A percentile compares a stretch with the other conserved stretches of the same genome.
phyloP scores from a whole-genome alignment of 2,888 invertebrate species.

The Luperina testacea region DNA sequence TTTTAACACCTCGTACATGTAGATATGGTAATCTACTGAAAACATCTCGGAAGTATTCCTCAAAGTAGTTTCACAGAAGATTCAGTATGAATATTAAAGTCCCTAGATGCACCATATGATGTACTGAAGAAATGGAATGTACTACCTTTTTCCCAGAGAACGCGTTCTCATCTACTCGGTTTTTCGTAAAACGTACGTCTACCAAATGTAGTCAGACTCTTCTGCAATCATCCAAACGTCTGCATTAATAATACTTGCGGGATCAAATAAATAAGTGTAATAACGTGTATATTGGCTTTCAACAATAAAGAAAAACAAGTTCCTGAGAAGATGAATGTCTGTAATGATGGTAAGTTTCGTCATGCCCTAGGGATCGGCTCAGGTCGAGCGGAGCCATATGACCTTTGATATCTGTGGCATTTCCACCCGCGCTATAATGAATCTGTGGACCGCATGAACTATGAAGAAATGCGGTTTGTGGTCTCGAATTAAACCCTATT shows the following conservation, averaged over 20 bases:
- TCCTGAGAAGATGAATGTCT: slow-evolving; percentile 54
- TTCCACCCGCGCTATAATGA: slow-evolving; percentile 71
- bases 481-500: slow-evolving; percentile 69
- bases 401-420: slow-evolving; percentile 72
- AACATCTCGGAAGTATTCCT: slow-evolving; percentile 52
- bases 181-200: slow-evolving; percentile 21
- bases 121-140: slow-evolving; percentile 38
- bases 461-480: slow-evolving; percentile 73
- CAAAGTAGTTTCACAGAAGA: slow-evolving; percentile 58
- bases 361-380: slow-evolving; percentile 66
- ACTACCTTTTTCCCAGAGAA: slow-evolving; percentile 2
- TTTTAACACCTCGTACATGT: slow-evolving; percentile 21
- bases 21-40: slow-evolving; percentile 51
- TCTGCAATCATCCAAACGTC: slow-evolving; percentile 10
- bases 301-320: slow-evolving; percentile 58
- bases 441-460: slow-evolving; percentile 71
- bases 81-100: slow-evolving; percentile 63
- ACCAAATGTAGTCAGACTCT: slow-evolving; percentile 9
- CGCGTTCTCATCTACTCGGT: background rate
- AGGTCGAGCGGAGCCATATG: slow-evolving; percentile 69
- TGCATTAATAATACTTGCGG: slow-evolving; percentile 36
- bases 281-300: slow-evolving; percentile 55
- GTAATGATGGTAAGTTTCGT: slow-evolving; percentile 64
- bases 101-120: slow-evolving; percentile 53
- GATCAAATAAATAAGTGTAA: slow-evolving; percentile 43